Base-by-base conservation (phyloP, 2,797 vertebrate species). In the Ceryle rudis region DNA sequence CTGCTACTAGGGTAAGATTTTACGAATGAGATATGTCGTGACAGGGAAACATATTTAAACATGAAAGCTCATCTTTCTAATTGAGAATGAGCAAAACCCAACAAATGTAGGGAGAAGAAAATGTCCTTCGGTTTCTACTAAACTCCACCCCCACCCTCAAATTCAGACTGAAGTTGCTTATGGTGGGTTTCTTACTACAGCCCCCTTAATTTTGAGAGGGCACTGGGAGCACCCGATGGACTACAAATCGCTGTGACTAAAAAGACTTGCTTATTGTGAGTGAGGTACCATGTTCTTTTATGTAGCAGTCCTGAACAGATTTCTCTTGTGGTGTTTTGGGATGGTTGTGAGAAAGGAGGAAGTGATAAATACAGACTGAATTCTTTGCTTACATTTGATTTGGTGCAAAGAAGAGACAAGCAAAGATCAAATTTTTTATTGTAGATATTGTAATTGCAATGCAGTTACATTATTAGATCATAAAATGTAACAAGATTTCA, bases 101-200 rank as follows among this genome's bases (percentile, higher is more conserved):
- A 2, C 21, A 74, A 35, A 44, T 14, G 11, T 4, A 41, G 9
- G 16, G 57, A 64, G 35, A 60, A 57, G 18, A 55, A 73, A 73
- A 73, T 77, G 6, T 28, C 12, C 51, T 66, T 46, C 22, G 23
- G 11, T 54, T 81, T 71, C 41, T 67, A 2, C 44, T 79, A 26
- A 51, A 13, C 14, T 1, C 10, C 14, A 23, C 5, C 4, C 1
- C 8, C 12, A 17, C 9, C 5, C 11, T 7, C 18, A 54, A 31
- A 46, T 80, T 83, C 21, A 49, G 31, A 13, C 29, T 46, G 42
- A 49, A 83, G 37, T 46, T 77, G 31, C 33, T 77, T 51, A 46
- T 29, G 8, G 14, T 75, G 28, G 13, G 11, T 83, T 71, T 39
- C 31, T 85, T 61, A 12, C 25, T 85, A 11, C 37, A 80, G 4